These are phyloP conservation scores for Thalassaphorura encarpata DNA, from an alignment of 1,140 invertebrate genomes.

Conservation along the genomic window DNA sequence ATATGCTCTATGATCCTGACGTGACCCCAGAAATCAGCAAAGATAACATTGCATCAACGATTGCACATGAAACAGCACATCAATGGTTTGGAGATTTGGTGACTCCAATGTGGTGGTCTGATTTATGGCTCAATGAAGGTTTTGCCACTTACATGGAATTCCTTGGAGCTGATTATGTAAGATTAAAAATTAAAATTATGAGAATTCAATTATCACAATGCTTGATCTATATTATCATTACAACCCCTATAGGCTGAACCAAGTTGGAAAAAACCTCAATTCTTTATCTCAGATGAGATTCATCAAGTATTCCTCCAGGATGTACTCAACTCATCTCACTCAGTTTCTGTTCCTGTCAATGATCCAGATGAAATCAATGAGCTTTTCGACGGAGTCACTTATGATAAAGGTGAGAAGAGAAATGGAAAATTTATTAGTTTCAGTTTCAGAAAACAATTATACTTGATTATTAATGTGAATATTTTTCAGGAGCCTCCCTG, in stretches of 20 bases:
- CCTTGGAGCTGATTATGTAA: conserved; percentile 33
- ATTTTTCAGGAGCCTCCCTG: conserved; percentile 51
- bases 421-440: neutral
- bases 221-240: neutral
- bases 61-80: conserved; percentile 2
- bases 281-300: neutral
- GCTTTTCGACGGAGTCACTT: conserved; percentile 89
- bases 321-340: neutral
- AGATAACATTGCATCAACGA: neutral
- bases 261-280: neutral
- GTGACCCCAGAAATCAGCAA: neutral
- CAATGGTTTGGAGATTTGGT: conserved; percentile 43
- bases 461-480: neutral
- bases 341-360: conserved; percentile 3
- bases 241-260: neutral
- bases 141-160: conserved; percentile 43
- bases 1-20: neutral
- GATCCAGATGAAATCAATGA: conserved; percentile 84
- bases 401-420: conserved; percentile 85
- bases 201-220: conserved; percentile 9
- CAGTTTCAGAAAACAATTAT: neutral
- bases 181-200: no score
- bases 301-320: neutral
- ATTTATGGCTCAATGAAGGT: conserved; percentile 49
- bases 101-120: conserved; percentile 38